Percentiles rank a stretch among this genome's conserved stretches.
phyloP scores from a whole-genome alignment of 2,113 vertebrate species.

The Pseudolaguvia tuberculata region DNA sequence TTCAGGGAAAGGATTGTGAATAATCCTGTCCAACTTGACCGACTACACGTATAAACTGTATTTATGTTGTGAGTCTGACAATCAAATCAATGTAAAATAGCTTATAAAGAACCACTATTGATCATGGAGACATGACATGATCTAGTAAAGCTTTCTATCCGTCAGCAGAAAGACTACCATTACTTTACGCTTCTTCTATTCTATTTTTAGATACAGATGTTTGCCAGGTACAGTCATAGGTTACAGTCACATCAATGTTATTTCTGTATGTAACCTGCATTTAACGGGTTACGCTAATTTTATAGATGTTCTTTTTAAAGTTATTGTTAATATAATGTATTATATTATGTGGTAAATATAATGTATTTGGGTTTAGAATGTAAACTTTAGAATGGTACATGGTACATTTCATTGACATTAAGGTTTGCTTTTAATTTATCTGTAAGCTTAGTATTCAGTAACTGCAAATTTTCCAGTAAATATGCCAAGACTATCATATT shows the following conservation, averaged over 20 bases:
- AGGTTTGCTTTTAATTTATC: background rate
- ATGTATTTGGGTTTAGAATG: background rate
- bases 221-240: background rate
- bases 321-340: too few species aligned
- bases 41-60: background rate
- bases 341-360: too few species aligned
- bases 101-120: background rate
- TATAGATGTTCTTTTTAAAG: background rate
- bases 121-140: background rate
- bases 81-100: background rate
- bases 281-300: background rate
- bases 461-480: background rate
- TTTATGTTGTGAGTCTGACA: background rate
- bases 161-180: background rate
- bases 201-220: constrained; percentile 2
- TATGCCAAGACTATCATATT: too few species aligned
- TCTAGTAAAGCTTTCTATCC: background rate
- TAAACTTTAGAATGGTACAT: background rate
- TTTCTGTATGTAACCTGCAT: background rate
- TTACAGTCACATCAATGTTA: background rate
- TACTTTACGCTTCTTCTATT: background rate
- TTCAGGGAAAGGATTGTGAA: background rate
- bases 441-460: background rate
- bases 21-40: background rate
- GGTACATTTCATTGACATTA: background rate